Evolutionary conservation across 2,797 vertebrate species (phyloP), one percentile per base, ranked within the genome.

Genomic region (Heliangelus exortis): DNA sequence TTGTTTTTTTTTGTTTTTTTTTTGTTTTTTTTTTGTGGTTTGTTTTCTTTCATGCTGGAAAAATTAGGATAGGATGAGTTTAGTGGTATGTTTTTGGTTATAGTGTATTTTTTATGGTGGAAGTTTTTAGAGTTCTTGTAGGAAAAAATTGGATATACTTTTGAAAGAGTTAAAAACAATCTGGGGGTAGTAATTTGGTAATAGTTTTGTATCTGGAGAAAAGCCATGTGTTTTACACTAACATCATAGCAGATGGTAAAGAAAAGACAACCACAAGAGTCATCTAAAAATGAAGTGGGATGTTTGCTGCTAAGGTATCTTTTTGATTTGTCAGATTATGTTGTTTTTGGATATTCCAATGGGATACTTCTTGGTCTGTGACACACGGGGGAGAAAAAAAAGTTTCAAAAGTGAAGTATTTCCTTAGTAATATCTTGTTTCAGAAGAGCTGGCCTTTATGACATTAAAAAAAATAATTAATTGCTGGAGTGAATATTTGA

Each of bases 351-450:
- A 50, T 74, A n/a, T 33, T 73, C 16, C 34, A 41, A 3, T 71
- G 53, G 25, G 17, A 53, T 61, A 33, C 7, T 59, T 68, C 39
- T 79, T 23, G 61, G 9, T 41, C 26, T 15, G 7, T 73, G 29
- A 15, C 8, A 51, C 7, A 15, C 22, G 73, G 65, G 45, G 9
- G 41, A 59, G 74, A 16, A 61, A 31, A 69, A 69, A 9, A 41
- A 41, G 39, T 89, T 89, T 90, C 71, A 72, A n/a, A 88, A 63
- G 4, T 14, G 20, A 87, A 87, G 15, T 71, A 41, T 51, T 95
- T 94, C 86, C 71, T 72, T 77, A 59, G 41, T 68, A 78, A 16
- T 45, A 36, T 69, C 45, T 78, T 29, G 17, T 93, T 96, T 92
- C 61, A 36, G 36, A 78, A 76, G 50, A 83, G 14, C 63, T 74